Evolutionary conservation across 2,888 invertebrate species (phyloP), one percentile per base, ranked within the genome.

Genomic region (Agelastica alni): DNA sequence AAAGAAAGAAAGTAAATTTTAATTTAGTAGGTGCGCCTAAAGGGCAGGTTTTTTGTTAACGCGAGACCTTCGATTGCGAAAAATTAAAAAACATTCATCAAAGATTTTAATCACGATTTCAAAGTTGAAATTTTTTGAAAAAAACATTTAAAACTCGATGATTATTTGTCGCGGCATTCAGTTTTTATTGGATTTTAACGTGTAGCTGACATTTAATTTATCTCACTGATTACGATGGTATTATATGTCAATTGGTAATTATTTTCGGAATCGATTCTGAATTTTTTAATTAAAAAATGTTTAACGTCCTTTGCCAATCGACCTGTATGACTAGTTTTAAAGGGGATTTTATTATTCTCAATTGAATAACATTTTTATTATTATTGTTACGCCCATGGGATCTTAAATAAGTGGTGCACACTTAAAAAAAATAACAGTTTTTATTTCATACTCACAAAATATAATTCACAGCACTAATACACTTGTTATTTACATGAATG

Each of bases 261-360:
- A 49, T 49, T 49, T 49, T 49, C 22, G 32, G 41, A 42, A 49
- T 49, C 32, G 49, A 49, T 41, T 49, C 49, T 39, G 49, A 49
- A 49, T 49, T 49, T n/a, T 49, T 41, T 41, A 32, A 49, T 49
- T 32, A 41, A 28, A 31, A 48, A 26, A 26, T 9, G 26, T 26
- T 26, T 9, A 9, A 9, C 26, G 26, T 7, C 26, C 26, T 7
- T 26, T 26, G 26, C 7, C 26, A 26, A 9, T 26, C 26, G 26
- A 6, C 26, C n/a, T n/a, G n/a, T n/a, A n/a, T n/a, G n/a, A n/a
- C n/a, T n/a, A n/a, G n/a, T n/a, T n/a, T n/a, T n/a, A n/a, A n/a
- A n/a, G n/a, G n/a, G n/a, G n/a, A n/a, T n/a, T n/a, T n/a, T n/a
- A n/a, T n/a, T n/a, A n/a, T n/a, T n/a, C n/a, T n/a, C n/a, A n/a